These are phyloP conservation scores for Brenthis hecate DNA, from an alignment of 2,888 invertebrate genomes.

Conservation along the genomic window DNA sequence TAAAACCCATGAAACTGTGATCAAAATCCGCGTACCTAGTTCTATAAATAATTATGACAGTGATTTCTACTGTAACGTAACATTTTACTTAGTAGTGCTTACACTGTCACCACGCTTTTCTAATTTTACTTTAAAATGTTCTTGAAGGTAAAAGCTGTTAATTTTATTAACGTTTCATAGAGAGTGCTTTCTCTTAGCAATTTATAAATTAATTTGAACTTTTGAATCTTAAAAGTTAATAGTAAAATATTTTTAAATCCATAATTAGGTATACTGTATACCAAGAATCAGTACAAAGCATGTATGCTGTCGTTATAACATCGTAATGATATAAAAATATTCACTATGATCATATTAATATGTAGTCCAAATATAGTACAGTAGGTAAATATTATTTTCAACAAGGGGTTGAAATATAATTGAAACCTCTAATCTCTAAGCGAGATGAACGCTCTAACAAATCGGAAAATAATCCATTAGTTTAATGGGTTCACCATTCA, in stretches of 20 bases:
- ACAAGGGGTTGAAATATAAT: constrained; percentile 23
- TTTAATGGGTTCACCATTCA: constrained; percentile 41
- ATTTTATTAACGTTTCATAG: constrained; percentile 27
- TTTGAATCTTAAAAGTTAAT: constrained; percentile 28
- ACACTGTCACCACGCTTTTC: constrained; percentile 7
- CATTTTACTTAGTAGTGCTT: constrained; percentile 18
- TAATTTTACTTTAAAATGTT: constrained; percentile 13
- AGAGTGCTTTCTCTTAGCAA: constrained; percentile 20
- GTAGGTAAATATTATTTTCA: constrained; percentile 6
- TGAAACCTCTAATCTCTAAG: constrained; percentile 45
- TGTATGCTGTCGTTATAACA: no score
- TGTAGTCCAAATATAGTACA: background rate
- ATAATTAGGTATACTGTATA: no score
- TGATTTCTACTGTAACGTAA: constrained; percentile 1
- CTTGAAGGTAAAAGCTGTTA: constrained; percentile 22
- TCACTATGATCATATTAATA: background rate
- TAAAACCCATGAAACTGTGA: no score
- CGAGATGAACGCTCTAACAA: constrained; percentile 50
- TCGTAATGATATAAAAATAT: no score
- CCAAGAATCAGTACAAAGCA: background rate
- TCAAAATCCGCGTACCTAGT: background rate
- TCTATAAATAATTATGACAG: background rate
- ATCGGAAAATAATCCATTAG: constrained; percentile 49
- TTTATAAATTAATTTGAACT: constrained; percentile 24
- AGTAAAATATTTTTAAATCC: background rate